Base-by-base conservation (phyloP, 2,113 vertebrate genomes). In the Tympanuchus pallidicinctus region DNA sequence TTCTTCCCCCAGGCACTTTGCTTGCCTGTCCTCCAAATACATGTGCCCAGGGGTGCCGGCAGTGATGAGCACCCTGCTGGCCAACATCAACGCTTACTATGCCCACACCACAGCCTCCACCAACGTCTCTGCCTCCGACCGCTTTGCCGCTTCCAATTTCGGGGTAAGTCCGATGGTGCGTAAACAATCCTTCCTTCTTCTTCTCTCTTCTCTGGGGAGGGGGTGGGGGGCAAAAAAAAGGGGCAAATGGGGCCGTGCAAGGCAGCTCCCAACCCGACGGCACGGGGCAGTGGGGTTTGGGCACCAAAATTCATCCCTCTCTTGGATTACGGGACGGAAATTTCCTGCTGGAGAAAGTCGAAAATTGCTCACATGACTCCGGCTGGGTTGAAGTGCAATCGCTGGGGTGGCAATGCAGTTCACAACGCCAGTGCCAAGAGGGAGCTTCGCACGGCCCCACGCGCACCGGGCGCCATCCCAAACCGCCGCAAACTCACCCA, bases 1-100 rank as follows among this genome's bases (percentile, higher is more conserved):
- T 7, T 67, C 78, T 61, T 27, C 56, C 81, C 0, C 2, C 48
- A 99, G 99, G 80, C 99, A 99, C 94, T 99, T 99, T 90, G 99
- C 99, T 96, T 99, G 99, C 97, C 98, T 99, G 75, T 99, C 99
- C 45, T 99, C 99, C 36, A 99, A 99, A 96, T 99, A 99, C 96
- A 99, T 99, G 99, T 99, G 99, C 92, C 99, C 99, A 0, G 99
- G 99, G 17, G 99, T 99, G 52, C 99, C 99, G 0, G 99, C 99
- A 0, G 99, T 99, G 88, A 99, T 99, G 99, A 99, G 99, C 79
- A 99, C 99, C 47, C 97, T 99, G 60, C 97, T 99, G 11, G 99
- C 99, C 94, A 99, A 99, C 98, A 99, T 99, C 97, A 99, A 99
- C 2, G 99, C 99, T 90, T 99, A 99, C 98, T 99, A 99, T 0